Conservation (phyloP, 2,113 vertebrate genomes). For the Centropristis striata region DNA sequence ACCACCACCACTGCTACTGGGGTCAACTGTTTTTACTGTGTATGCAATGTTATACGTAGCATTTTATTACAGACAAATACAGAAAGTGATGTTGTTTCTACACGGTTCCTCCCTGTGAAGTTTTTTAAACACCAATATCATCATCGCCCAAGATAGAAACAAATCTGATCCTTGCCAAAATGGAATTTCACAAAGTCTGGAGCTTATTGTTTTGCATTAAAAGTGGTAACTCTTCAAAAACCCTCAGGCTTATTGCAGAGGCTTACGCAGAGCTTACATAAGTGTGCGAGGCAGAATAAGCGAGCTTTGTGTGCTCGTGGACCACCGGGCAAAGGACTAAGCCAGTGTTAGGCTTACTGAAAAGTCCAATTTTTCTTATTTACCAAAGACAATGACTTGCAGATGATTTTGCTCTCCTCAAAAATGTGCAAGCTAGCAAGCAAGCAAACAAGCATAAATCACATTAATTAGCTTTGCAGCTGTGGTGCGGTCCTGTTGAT, state of each 20-base stretch:
- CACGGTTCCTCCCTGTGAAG: slow-evolving; percentile 1
- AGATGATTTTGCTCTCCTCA: slow-evolving; percentile 80
- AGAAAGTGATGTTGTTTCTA: slow-evolving; percentile 11
- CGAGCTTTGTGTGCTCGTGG: slow-evolving; percentile 40
- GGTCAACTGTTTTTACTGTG: slow-evolving; percentile 15
- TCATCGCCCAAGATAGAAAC: slow-evolving; percentile 6
- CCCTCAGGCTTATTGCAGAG: slow-evolving; percentile 44
- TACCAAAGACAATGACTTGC: slow-evolving; percentile 81
- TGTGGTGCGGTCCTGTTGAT: slow-evolving; percentile 73
- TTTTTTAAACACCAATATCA: slow-evolving; percentile 24
- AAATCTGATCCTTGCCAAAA: slow-evolving; percentile 28
- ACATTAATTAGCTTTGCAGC: slow-evolving; percentile 81
- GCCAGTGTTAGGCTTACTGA: slow-evolving; percentile 57
- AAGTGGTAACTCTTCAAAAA: slow-evolving; percentile 54
- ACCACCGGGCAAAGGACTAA: slow-evolving; percentile 61
- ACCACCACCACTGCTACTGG: not conserved
- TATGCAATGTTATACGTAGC: not conserved
- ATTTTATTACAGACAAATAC: slow-evolving; percentile 14
- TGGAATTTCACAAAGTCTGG: slow-evolving; percentile 45
- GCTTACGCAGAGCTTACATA: slow-evolving; percentile 59
- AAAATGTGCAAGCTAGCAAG: slow-evolving; percentile 81
- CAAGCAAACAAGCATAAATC: slow-evolving; percentile 81
- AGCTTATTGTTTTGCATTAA: slow-evolving; percentile 59
- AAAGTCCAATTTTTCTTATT: slow-evolving; percentile 73
- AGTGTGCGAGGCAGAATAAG: slow-evolving; percentile 52